A percentile compares a stretch with the other conserved stretches of the same genome.
Conservation (phyloP, 2,113 vertebrate genomes). For the Motacilla tschutschensis region DNA sequence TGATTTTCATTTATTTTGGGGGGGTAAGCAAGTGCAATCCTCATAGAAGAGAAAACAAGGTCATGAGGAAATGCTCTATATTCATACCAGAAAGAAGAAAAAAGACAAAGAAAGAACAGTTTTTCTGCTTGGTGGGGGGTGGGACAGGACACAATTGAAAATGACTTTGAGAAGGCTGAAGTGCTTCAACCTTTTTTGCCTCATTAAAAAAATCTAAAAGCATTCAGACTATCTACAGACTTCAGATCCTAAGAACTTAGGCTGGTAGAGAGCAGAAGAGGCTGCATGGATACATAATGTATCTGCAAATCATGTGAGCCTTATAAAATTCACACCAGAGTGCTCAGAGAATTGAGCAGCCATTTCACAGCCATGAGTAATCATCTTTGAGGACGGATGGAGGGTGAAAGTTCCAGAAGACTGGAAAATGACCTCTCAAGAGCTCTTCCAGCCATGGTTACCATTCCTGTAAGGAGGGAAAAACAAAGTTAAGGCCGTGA, state of each 20-base stretch:
- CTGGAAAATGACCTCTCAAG: slow-evolving; percentile 11
- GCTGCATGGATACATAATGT: background rate
- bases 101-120: background rate
- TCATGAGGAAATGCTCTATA: background rate
- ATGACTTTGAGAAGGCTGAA: background rate
- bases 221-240: background rate
- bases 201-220: background rate
- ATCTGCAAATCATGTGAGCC: background rate
- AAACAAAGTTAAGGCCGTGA: background rate
- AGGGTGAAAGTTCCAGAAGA: slow-evolving; percentile 12
- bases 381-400: background rate
- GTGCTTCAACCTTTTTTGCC: background rate
- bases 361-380: slow-evolving; percentile 13
- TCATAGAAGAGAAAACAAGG: background rate
- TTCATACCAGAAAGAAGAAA: background rate
- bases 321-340: slow-evolving; percentile 4
- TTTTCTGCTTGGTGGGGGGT: background rate
- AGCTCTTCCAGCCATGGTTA: background rate
- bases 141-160: background rate
- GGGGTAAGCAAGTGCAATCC: background rate
- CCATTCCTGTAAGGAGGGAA: background rate
- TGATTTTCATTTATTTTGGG: background rate
- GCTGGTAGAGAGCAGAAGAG: background rate
- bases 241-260: background rate
- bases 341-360: background rate